phyloP scores from a whole-genome alignment of 37 sponge, comb jelly and placozoan genomes.

The Geodia barretti region DNA sequence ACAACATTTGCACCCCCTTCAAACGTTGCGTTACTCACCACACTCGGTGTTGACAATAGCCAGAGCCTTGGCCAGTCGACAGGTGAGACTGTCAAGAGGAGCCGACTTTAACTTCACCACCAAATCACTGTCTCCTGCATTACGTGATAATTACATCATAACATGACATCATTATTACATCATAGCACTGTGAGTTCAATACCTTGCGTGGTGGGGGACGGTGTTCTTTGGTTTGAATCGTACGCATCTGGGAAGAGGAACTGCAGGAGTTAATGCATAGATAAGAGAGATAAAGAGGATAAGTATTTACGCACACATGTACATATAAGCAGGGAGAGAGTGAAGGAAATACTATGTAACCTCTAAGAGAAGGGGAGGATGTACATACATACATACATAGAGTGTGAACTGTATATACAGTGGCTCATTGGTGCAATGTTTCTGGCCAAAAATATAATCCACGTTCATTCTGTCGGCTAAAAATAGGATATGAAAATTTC shows the following conservation, averaged over 20 bases:
- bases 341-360: no score
- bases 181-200: not conserved
- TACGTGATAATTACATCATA: not conserved
- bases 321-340: no score
- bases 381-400: no score
- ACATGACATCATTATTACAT: not conserved
- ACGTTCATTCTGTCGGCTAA: no score
- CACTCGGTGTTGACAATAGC: constrained; percentile 45
- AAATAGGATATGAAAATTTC: no score
- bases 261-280: not conserved
- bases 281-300: not conserved
- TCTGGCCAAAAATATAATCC: no score
- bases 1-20: not conserved
- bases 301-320: no score
- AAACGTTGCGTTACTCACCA: constrained; percentile 36
- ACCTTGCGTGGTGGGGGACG: not conserved
- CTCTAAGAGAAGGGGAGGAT: no score
- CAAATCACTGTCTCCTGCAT: not conserved
- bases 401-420: no score
- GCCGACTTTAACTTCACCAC: constrained; percentile 42
- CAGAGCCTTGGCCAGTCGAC: constrained; percentile 34
- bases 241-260: constrained; percentile 25
- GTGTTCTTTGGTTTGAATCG: not conserved
- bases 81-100: constrained; percentile 36
- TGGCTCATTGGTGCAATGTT: no score